Evolutionary conservation across 2,888 invertebrate genomes (phyloP).

Genomic region (Aphidius colemani): DNA sequence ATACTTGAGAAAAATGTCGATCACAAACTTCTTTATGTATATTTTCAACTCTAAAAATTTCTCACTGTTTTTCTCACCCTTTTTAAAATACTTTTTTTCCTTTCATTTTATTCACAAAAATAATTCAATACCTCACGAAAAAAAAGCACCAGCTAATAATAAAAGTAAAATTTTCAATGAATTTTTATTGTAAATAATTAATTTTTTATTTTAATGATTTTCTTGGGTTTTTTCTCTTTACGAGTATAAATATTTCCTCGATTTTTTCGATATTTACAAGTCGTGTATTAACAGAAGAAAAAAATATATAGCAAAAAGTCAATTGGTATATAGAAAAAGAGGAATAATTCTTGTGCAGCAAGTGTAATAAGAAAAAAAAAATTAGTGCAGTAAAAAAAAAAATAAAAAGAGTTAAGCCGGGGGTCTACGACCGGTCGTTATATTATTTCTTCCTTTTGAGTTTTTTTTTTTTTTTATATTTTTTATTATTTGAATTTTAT

Average conservation of each 20-base stretch:
- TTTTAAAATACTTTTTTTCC: not conserved
- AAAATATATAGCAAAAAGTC: no score
- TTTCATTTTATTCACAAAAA: not conserved
- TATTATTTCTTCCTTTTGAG: conserved; percentile 4
- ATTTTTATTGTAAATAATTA: no score
- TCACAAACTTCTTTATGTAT: not conserved
- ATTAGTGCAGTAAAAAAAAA: not conserved
- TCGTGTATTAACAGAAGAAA: no score
- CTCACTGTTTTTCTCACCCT: not conserved
- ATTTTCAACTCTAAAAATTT: conserved; percentile 3
- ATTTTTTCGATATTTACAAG: no score
- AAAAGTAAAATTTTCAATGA: not conserved
- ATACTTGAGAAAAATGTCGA: no score
- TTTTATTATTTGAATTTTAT: no score
- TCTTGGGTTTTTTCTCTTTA: no score
- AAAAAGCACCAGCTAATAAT: not conserved
- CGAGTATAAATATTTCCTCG: no score
- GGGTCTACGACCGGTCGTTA: conserved; percentile 15
- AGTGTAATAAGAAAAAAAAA: not conserved
- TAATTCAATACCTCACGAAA: not conserved
- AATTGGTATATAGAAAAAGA: not conserved
- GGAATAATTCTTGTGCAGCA: conserved; percentile 4
- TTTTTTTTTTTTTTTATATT: not conserved
- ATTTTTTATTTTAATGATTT: no score
- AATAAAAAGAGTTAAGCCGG: no score